A percentile compares a stretch with the other conserved stretches of the same genome.
Conservation (phyloP, 2,797 vertebrate genomes). For the Chrosomus eos region DNA sequence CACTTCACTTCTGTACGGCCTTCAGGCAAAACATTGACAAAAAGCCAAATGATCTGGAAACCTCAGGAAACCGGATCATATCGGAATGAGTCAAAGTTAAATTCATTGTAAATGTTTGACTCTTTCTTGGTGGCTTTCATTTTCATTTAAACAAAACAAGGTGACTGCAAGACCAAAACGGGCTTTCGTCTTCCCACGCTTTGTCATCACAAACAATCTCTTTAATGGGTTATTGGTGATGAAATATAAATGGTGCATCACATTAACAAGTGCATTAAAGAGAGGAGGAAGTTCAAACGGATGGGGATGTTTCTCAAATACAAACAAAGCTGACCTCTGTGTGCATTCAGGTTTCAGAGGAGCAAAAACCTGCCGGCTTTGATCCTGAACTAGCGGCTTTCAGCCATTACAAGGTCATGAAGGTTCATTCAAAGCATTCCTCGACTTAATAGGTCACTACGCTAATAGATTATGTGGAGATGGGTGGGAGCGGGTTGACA, state of each 20-base stretch:
- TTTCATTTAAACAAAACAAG: constrained; percentile 1
- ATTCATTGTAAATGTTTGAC: constrained; percentile 47
- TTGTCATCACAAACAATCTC: background rate
- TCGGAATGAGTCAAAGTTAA: constrained; percentile 12
- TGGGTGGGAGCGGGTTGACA: constrained; percentile 23
- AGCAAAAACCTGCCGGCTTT: constrained; percentile 57
- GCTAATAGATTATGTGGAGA: constrained; percentile 51
- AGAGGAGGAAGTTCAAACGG: constrained; percentile 35
- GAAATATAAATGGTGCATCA: constrained; percentile 29
- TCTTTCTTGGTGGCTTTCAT: background rate
- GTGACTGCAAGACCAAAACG: background rate
- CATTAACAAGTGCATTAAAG: constrained; percentile 25
- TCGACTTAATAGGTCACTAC: constrained; percentile 74
- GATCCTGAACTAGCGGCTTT: constrained; percentile 72
- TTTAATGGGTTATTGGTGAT: background rate
- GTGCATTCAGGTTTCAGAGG: constrained; percentile 5
- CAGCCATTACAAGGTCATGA: constrained; percentile 68
- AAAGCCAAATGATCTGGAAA: constrained; percentile 6
- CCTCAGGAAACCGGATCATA: background rate
- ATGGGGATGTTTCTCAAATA: constrained; percentile 26
- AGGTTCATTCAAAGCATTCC: constrained; percentile 72
- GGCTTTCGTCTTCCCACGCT: constrained; percentile 8
- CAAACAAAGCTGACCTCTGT: constrained; percentile 50
- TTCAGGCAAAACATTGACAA: constrained; percentile 26
- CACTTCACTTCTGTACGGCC: background rate